Evolutionary conservation across 2,113 vertebrate species (phyloP).

Genomic region (Agapornis roseicollis): DNA sequence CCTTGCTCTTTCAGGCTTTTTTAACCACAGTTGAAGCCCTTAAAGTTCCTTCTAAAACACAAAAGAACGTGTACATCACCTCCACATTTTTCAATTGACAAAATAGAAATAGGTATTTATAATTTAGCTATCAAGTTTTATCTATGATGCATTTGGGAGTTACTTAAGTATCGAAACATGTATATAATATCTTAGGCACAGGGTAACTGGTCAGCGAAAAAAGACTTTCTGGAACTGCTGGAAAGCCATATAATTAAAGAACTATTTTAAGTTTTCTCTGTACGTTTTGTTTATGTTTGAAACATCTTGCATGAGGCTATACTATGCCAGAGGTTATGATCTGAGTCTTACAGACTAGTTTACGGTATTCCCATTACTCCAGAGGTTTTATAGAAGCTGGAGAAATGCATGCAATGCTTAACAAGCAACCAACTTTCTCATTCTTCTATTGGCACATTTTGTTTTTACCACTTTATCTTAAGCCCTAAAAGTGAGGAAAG

Average conservation of each 20-base stretch:
- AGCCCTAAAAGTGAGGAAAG: constrained; percentile 57
- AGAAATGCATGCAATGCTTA: background rate
- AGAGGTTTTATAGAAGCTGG: background rate
- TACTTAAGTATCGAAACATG: background rate
- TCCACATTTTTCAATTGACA: background rate
- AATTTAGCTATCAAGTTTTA: background rate
- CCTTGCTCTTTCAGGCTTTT: background rate
- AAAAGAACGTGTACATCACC: background rate
- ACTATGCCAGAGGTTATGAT: background rate
- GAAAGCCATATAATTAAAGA: background rate
- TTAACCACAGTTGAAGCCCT: background rate
- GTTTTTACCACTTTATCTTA: constrained; percentile 58
- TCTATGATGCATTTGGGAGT: background rate
- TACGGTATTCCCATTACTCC: background rate
- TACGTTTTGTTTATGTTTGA: background rate
- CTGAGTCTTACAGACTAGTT: background rate
- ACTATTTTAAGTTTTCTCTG: background rate
- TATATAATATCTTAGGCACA: background rate
- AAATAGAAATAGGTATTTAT: background rate
- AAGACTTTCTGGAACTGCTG: background rate
- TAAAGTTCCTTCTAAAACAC: background rate
- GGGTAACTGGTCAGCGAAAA: background rate
- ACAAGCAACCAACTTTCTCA: background rate
- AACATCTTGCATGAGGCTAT: background rate
- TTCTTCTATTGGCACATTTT: constrained; percentile 28